Evolutionary conservation across 2,888 invertebrate genomes (phyloP).

Genomic region (Erpobdella octoculata): DNA sequence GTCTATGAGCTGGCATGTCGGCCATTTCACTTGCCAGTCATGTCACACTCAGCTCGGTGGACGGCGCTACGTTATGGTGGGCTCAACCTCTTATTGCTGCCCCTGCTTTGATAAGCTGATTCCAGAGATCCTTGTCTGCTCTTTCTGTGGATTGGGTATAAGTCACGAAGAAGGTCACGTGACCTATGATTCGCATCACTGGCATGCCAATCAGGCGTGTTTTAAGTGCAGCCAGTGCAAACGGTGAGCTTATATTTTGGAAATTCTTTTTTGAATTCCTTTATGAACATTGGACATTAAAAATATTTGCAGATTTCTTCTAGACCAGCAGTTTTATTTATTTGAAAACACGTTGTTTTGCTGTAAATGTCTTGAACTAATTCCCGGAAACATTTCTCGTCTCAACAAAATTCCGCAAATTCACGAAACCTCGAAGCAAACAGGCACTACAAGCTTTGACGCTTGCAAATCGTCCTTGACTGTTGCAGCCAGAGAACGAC

Average conservation of each 20-base stretch:
- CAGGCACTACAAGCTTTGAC: not conserved
- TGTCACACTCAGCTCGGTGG: slow-evolving; percentile 90
- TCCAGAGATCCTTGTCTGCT: slow-evolving; percentile 76
- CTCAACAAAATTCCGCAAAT: too few species aligned
- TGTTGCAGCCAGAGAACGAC: not conserved
- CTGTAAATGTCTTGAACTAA: slow-evolving; percentile 48
- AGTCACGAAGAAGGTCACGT: slow-evolving; percentile 94
- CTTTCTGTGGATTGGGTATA: slow-evolving; percentile 89
- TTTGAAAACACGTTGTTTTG: slow-evolving; percentile 86
- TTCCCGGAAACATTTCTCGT: not conserved
- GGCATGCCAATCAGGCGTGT: slow-evolving; percentile 91
- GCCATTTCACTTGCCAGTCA: slow-evolving; percentile 94
- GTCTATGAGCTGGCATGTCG: slow-evolving; percentile 97
- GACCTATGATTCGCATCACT: slow-evolving; percentile 87
- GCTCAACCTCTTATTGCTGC: slow-evolving; percentile 84
- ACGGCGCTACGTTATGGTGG: slow-evolving; percentile 91
- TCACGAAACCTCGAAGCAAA: too few species aligned
- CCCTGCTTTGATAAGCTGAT: slow-evolving; percentile 78
- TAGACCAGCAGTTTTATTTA: slow-evolving; percentile 84
- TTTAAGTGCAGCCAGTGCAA: slow-evolving; percentile 68
- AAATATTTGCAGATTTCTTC: too few species aligned
- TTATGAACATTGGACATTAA: too few species aligned
- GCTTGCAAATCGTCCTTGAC: not conserved
- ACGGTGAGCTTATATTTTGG: not conserved
- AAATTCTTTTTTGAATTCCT: not conserved